These are phyloP conservation scores for Acrobasis consociella DNA, from an alignment of 2,888 invertebrate species.

Conservation along the genomic window DNA sequence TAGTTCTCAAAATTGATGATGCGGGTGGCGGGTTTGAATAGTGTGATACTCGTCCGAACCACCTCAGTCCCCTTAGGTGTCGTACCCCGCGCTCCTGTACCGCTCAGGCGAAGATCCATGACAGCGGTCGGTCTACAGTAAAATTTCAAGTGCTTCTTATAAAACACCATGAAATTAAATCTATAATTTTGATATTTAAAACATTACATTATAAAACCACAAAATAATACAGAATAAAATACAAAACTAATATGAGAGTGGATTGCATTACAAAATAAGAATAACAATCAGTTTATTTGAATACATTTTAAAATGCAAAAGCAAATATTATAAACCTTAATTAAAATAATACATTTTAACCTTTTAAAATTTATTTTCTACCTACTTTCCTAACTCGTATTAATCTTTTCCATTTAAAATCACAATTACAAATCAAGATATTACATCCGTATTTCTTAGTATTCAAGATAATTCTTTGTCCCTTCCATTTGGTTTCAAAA, in stretches of 20 bases:
- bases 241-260: neutral
- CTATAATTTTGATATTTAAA: too few relatives aligned
- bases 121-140: too few relatives aligned
- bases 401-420: slow-evolving; percentile 43
- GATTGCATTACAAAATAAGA: neutral
- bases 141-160: too few relatives aligned
- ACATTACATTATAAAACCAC: too few relatives aligned
- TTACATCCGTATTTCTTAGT: neutral
- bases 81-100: too few relatives aligned
- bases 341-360: slow-evolving; percentile 34
- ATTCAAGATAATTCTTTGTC: neutral
- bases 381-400: slow-evolving; percentile 59
- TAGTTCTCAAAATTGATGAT: too few relatives aligned
- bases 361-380: slow-evolving; percentile 63
- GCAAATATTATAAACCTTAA: slow-evolving; percentile 8
- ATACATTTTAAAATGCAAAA: slow-evolving; percentile 13
- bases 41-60: too few relatives aligned
- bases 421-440: slow-evolving; percentile 41
- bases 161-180: too few relatives aligned
- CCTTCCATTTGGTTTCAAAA: neutral
- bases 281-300: neutral
- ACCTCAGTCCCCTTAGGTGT: too few relatives aligned
- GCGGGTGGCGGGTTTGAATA: too few relatives aligned
- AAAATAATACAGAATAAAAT: neutral
- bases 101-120: too few relatives aligned